These are phyloP conservation scores for Erinaceus europaeus DNA, from an alignment of 2,113 vertebrate species.

Conservation along the genomic window DNA sequence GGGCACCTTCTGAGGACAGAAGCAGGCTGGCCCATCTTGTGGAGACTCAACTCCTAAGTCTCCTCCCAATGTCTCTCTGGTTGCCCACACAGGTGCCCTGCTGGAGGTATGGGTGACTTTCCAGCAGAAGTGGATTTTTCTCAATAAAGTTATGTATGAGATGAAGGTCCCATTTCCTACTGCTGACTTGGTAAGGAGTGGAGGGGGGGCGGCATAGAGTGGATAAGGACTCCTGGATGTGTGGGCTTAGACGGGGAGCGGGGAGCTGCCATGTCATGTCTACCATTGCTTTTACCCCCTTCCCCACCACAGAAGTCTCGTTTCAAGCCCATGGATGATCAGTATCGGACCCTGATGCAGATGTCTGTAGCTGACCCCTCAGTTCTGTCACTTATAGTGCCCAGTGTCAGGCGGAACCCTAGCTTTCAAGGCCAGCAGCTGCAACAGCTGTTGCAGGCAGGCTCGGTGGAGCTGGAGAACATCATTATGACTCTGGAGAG, in stretches of 20 bases:
- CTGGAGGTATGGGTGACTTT: slow-evolving; percentile 84
- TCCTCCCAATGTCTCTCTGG: not conserved
- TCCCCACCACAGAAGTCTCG: slow-evolving; percentile 72
- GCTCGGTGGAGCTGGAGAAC: slow-evolving; percentile 81
- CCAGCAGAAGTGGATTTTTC: slow-evolving; percentile 86
- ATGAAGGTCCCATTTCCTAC: slow-evolving; percentile 74
- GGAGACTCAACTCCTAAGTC: not conserved
- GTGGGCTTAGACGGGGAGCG: not conserved
- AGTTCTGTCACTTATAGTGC: slow-evolving; percentile 81
- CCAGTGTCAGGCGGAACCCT: slow-evolving; percentile 44
- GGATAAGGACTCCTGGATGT: not conserved
- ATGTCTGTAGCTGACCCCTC: slow-evolving; percentile 76
- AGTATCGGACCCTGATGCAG: slow-evolving; percentile 82
- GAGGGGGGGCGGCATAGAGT: not conserved
- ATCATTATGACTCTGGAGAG: slow-evolving; percentile 79
- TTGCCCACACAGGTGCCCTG: slow-evolving; percentile 65
- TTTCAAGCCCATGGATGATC: slow-evolving; percentile 82
- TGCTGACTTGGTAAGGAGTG: slow-evolving; percentile 81
- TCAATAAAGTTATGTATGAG: slow-evolving; percentile 84
- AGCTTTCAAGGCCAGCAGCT: slow-evolving; percentile 76
- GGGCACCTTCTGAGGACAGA: not conserved
- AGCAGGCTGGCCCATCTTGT: not conserved
- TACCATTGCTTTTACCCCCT: not conserved
- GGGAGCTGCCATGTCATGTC: not conserved
- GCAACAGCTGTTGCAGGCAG: slow-evolving; percentile 72